Conservation (phyloP, 2,888 invertebrate genomes). For the Drosophila gaucha region DNA sequence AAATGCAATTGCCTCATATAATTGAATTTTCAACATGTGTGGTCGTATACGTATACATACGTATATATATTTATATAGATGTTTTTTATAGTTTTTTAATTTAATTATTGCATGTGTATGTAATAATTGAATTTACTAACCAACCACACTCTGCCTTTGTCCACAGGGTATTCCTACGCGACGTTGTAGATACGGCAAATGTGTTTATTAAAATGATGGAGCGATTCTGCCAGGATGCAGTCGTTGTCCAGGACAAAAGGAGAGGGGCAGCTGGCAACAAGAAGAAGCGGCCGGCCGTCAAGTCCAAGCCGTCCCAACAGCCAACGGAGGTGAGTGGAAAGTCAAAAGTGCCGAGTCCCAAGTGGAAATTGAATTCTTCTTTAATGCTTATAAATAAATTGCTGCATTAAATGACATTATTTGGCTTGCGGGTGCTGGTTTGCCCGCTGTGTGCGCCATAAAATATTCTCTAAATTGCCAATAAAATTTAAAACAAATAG, state of each 20-base stretch:
- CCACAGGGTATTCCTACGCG: slow-evolving; percentile 91
- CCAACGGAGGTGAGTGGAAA: slow-evolving; percentile 78
- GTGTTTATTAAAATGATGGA: slow-evolving; percentile 96
- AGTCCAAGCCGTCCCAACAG: slow-evolving; percentile 76
- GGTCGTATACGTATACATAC: neutral
- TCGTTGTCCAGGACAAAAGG: slow-evolving; percentile 89
- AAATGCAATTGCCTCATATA: slow-evolving; percentile 53
- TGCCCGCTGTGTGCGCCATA: slow-evolving; percentile 71
- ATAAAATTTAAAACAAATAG: slow-evolving; percentile 79
- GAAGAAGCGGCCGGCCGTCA: slow-evolving; percentile 81
- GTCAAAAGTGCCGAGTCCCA: no score
- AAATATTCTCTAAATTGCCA: slow-evolving; percentile 78
- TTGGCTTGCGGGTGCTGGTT: slow-evolving; percentile 47
- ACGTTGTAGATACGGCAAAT: slow-evolving; percentile 95
- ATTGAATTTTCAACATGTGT: slow-evolving; percentile 64
- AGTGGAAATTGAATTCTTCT: slow-evolving; percentile 45
- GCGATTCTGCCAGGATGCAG: slow-evolving; percentile 87
- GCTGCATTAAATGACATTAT: slow-evolving; percentile 73
- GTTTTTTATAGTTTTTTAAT: slow-evolving; percentile 30
- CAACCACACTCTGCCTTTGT: slow-evolving; percentile 11
- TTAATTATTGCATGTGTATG: slow-evolving; percentile 61
- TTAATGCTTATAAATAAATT: slow-evolving; percentile 69
- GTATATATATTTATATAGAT: slow-evolving; percentile 1
- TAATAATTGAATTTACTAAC: slow-evolving; percentile 55
- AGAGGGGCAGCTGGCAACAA: slow-evolving; percentile 43